Conservation (phyloP, 2,113 vertebrate species). For the Corythaeola cristata region DNA sequence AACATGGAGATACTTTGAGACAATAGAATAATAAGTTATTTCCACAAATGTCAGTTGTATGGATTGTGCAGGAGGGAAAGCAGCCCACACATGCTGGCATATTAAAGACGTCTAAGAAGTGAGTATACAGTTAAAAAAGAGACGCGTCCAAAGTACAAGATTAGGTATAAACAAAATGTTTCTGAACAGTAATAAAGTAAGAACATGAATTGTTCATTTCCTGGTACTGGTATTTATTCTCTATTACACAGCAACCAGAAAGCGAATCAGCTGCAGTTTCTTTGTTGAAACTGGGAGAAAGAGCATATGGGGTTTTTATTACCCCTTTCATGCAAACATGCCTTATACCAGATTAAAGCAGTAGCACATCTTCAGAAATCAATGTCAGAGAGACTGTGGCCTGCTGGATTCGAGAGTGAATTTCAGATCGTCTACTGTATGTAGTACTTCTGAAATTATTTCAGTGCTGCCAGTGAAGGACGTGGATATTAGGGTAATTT, state of each 20-base stretch:
- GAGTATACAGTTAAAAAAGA: not conserved
- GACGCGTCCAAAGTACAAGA: not conserved
- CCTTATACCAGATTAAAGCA: not conserved
- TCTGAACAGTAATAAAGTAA: not conserved
- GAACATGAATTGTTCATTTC: not conserved
- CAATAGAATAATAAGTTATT: conserved; percentile 11
- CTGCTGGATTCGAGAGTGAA: not conserved
- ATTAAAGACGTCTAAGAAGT: not conserved
- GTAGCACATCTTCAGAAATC: not conserved
- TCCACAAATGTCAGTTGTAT: not conserved
- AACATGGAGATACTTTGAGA: not conserved
- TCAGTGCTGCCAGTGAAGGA: not conserved
- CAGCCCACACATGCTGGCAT: not conserved
- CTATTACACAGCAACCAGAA: not conserved
- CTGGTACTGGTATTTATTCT: not conserved
- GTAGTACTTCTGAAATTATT: not conserved
- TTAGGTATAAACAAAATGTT: not conserved
- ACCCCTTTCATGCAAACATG: not conserved
- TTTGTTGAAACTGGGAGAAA: not conserved
- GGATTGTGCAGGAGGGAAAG: not conserved
- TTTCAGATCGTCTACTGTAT: not conserved
- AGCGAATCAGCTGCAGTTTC: not conserved
- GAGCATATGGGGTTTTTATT: not conserved
- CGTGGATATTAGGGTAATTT: not conserved
- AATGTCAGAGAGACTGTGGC: not conserved